Evolutionary conservation across 37 sponge, comb jelly and placozoan species (phyloP).

Genomic region (Geodia barretti): DNA sequence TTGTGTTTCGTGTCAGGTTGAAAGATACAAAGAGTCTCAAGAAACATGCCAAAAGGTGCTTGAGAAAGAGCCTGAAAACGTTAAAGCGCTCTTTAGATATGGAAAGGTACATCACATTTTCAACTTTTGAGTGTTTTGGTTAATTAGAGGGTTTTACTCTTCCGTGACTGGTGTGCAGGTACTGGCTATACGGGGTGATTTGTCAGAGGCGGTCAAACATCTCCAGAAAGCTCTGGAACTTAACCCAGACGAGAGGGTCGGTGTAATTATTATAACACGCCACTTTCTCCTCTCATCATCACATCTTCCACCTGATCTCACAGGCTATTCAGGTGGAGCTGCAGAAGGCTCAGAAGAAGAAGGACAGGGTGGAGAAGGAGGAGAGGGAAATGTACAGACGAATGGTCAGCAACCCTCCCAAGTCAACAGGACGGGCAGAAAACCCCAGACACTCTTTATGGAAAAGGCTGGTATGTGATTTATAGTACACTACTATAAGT

Average conservation of each 20-base stretch:
- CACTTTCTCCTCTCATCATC: no score
- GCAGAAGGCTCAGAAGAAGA: conserved; percentile 1
- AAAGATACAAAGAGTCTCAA: conserved; percentile 45
- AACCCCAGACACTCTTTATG: not conserved
- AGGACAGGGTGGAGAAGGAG: not conserved
- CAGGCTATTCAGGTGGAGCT: conserved; percentile 22
- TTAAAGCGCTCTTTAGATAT: conserved; percentile 70
- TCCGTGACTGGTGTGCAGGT: conserved; percentile 54
- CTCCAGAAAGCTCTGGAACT: conserved; percentile 52
- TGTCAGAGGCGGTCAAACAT: conserved; percentile 29
- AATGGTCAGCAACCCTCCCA: not conserved
- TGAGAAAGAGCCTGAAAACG: conserved; percentile 55
- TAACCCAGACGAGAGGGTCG: conserved; percentile 61
- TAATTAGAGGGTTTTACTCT: no score
- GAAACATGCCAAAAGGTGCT: conserved; percentile 61
- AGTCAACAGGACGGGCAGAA: conserved; percentile 2
- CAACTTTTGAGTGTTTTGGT: no score
- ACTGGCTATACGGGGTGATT: conserved; percentile 27
- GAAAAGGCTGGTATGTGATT: not conserved
- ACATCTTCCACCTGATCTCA: conserved; percentile 5
- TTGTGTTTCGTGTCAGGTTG: conserved; percentile 19
- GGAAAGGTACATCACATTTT: conserved; percentile 54
- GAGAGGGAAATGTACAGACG: conserved; percentile 3
- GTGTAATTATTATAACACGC: no score
- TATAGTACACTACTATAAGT: no score